These are phyloP conservation scores for Periophthalmus modestus DNA, from an alignment of 2,113 vertebrate genomes.

Conservation along the genomic window DNA sequence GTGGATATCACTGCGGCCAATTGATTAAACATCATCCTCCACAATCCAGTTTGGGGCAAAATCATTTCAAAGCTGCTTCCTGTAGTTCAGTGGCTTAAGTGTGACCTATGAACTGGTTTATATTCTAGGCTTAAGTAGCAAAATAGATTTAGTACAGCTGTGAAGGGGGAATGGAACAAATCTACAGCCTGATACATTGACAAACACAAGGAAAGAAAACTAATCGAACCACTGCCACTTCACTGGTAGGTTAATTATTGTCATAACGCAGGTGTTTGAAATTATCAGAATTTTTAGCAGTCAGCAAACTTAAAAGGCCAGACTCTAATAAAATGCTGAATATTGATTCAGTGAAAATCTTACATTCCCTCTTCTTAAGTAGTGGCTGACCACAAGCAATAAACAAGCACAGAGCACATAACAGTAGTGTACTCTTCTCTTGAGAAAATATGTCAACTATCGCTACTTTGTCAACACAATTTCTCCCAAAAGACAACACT, in stretches of 20 bases:
- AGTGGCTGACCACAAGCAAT: not conserved
- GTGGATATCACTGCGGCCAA: slow-evolving; percentile 39
- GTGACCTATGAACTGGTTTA: slow-evolving; percentile 23
- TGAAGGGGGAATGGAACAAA: slow-evolving; percentile 1
- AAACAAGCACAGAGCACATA: not conserved
- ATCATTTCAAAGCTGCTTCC: slow-evolving; percentile 26
- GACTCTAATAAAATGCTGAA: not conserved
- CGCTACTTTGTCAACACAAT: not conserved
- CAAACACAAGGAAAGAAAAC: not conserved
- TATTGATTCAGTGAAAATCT: not conserved
- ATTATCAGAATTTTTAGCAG: not conserved
- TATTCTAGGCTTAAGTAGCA: slow-evolving; percentile 14
- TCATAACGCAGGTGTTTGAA: not conserved
- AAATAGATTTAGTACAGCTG: slow-evolving; percentile 24
- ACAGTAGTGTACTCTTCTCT: not conserved
- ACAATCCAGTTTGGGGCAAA: slow-evolving; percentile 55
- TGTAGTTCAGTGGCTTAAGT: slow-evolving; percentile 29
- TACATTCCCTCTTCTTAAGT: not conserved
- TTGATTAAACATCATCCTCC: slow-evolving; percentile 48
- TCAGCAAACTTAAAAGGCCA: slow-evolving; percentile 4
- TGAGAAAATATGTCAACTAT: not conserved
- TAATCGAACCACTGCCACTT: not conserved
- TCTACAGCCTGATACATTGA: not conserved
- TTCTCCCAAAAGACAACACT: not conserved
- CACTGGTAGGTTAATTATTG: not conserved